Evolutionary conservation across 2,797 vertebrate genomes (phyloP).

Genomic region (Muscicapa striata): DNA sequence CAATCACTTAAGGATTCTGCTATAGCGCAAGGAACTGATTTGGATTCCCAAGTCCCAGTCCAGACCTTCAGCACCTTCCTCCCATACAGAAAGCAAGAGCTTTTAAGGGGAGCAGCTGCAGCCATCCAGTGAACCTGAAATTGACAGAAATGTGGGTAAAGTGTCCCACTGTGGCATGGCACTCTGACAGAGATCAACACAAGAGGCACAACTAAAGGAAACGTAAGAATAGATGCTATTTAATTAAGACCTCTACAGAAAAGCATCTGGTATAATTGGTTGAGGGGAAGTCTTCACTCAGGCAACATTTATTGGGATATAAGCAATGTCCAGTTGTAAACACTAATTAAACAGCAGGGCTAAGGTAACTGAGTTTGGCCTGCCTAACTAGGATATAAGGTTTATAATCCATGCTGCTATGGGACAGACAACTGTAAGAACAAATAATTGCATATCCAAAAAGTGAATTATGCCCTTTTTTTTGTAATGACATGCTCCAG

Average conservation of each 20-base stretch:
- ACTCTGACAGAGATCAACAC: neutral
- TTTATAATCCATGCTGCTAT: conserved; percentile 46
- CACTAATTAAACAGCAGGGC: conserved; percentile 51
- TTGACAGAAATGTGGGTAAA: neutral
- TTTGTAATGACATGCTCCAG: conserved; percentile 19
- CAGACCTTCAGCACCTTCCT: neutral
- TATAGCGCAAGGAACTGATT: neutral
- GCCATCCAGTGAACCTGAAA: neutral
- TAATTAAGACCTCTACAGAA: conserved; percentile 49
- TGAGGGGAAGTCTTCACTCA: conserved; percentile 37
- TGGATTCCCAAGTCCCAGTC: neutral
- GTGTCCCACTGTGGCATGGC: neutral
- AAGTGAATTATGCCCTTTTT: conserved; percentile 39
- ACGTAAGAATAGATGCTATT: neutral
- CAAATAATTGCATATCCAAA: conserved; percentile 20
- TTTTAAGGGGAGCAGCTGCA: neutral
- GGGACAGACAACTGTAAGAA: conserved; percentile 15
- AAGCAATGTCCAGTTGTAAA: conserved; percentile 58
- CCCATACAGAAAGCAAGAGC: neutral
- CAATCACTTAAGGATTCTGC: neutral
- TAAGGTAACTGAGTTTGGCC: conserved; percentile 44
- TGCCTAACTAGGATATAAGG: conserved; percentile 19
- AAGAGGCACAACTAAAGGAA: neutral
- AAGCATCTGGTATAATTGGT: conserved; percentile 44
- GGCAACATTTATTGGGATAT: conserved; percentile 37